Conservation (phyloP, 1,140 invertebrate species). For the Pseudobourletiella spinata region DNA sequence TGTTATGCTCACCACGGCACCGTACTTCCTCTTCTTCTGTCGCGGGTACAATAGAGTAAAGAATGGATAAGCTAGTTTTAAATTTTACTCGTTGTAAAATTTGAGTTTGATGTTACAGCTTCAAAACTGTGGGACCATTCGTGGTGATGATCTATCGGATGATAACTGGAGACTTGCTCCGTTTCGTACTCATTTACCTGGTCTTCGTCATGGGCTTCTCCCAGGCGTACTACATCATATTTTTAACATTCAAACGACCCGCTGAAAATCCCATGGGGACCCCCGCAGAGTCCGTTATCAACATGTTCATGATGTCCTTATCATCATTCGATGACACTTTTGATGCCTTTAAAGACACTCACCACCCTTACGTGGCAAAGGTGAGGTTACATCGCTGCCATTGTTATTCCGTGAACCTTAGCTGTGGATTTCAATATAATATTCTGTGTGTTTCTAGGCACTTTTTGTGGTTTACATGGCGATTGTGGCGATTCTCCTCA, state of each 20-base stretch:
- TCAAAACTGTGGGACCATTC: constrained; percentile 96
- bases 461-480: constrained; percentile 93
- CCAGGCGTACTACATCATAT: constrained; percentile 58
- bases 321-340: constrained; percentile 94
- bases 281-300: constrained; percentile 86
- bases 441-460: no score
- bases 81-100: not conserved
- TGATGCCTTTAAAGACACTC: constrained; percentile 73
- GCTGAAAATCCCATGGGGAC: constrained; percentile 72
- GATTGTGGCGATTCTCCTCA: constrained; percentile 84
- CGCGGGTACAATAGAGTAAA: constrained; percentile 48
- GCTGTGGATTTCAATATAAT: no score
- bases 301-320: constrained; percentile 95
- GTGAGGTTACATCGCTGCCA: no score
- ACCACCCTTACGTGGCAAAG: constrained; percentile 74
- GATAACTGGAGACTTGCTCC: constrained; percentile 87
- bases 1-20: constrained; percentile 67
- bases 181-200: constrained; percentile 92
- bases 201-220: constrained; percentile 97
- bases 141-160: constrained; percentile 99
- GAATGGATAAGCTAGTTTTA: constrained; percentile 1
- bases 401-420: no score
- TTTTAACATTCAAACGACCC: constrained; percentile 22
- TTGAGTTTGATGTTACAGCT: constrained; percentile 45
- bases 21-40: constrained; percentile 98